These are phyloP conservation scores for Phymanthus crucifer DNA, from an alignment of 92 coral and sea anemone species.

Conservation along the genomic window DNA sequence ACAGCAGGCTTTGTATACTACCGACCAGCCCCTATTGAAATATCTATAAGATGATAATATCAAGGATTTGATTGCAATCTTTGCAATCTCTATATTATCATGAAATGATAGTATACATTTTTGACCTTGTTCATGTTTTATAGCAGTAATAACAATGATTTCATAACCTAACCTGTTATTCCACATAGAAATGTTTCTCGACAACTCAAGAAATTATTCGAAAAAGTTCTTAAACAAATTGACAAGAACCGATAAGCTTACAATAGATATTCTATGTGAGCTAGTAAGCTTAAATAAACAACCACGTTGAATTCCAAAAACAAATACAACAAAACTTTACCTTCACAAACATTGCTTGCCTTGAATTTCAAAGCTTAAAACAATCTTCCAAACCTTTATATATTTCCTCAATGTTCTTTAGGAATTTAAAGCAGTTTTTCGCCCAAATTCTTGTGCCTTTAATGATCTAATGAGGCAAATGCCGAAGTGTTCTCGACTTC, in stretches of 20 bases:
- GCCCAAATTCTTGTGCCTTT: neutral
- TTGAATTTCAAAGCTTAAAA: neutral
- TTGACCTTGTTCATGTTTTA: neutral
- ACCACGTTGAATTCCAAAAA: neutral
- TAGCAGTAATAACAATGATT: neutral
- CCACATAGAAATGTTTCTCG: neutral
- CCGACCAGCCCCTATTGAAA: neutral
- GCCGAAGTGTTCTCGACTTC: slow-evolving; percentile 7
- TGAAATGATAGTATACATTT: neutral
- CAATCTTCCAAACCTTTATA: neutral
- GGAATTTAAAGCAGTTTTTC: neutral
- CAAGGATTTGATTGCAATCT: slow-evolving; percentile 6
- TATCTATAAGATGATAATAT: neutral
- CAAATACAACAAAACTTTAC: neutral
- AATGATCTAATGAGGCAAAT: slow-evolving; percentile 11
- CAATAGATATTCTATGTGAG: no score
- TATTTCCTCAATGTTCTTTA: slow-evolving; percentile 9
- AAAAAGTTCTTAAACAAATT: neutral
- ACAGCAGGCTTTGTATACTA: neutral
- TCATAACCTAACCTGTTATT: neutral
- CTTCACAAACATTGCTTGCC: neutral
- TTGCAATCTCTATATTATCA: no score
- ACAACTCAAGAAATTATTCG: neutral
- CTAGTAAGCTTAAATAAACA: no score
- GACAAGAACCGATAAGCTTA: no score